A percentile compares a stretch with the other conserved stretches of the same genome.
These are phyloP conservation scores for Corydoras sp. DNA, from an alignment of 2,113 vertebrate genomes.

Conservation along the genomic window DNA sequence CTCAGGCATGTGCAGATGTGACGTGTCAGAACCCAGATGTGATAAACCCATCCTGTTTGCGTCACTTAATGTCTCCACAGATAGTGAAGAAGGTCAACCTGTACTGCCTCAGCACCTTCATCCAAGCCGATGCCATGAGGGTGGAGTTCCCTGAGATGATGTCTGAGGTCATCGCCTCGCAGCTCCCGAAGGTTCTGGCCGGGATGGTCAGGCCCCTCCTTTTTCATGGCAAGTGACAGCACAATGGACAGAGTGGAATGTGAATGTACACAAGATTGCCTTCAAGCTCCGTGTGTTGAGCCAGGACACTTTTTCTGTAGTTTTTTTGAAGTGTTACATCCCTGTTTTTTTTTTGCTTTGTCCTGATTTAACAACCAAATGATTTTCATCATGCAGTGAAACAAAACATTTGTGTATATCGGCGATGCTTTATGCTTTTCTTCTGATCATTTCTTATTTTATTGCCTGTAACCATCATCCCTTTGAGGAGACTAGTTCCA, in stretches of 20 bases:
- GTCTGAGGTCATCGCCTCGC: conserved; percentile 94
- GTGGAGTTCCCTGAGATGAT: conserved; percentile 99
- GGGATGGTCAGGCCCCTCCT: conserved; percentile 96
- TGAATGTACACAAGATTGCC: conserved; percentile 25
- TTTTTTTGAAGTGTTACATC: neutral
- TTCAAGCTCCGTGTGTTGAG: neutral
- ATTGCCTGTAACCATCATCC: neutral
- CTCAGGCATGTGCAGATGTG: neutral
- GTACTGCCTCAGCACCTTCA: conserved; percentile 93
- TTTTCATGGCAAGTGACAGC: conserved; percentile 87
- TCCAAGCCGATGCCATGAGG: conserved; percentile 88
- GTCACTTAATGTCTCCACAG: conserved; percentile 57
- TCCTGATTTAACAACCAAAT: neutral
- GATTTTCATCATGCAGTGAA: neutral
- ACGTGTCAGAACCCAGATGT: neutral
- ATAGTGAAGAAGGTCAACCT: conserved; percentile 95
- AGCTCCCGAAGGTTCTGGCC: conserved; percentile 93
- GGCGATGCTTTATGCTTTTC: neutral
- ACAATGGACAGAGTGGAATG: neutral
- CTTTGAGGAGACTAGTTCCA: neutral
- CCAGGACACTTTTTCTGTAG: neutral
- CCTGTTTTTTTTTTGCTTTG: neutral
- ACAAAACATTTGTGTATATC: neutral
- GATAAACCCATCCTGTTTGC: conserved; percentile 14
- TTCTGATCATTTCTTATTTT: neutral